Evolutionary conservation across 2,888 invertebrate genomes (phyloP).

Genomic region (Noctua comes): DNA sequence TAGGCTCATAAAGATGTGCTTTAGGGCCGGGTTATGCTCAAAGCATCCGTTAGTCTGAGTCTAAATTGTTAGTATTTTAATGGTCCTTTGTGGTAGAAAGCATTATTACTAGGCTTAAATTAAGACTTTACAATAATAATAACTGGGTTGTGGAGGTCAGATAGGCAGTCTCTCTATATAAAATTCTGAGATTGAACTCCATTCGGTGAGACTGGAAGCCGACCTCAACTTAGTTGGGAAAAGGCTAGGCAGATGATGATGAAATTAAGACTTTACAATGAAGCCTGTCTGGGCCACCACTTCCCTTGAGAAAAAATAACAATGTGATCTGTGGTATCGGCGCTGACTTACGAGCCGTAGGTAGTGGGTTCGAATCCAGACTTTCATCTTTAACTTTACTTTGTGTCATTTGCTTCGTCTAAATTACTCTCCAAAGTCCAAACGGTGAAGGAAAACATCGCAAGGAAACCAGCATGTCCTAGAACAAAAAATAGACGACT

Average conservation of each 20-base stretch:
- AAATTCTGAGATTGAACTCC: no score
- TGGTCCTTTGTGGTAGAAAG: not conserved
- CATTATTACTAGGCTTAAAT: not conserved
- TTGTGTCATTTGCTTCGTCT: not conserved
- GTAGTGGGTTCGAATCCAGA: no score
- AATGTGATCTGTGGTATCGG: no score
- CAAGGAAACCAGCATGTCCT: not conserved
- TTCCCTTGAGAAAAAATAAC: not conserved
- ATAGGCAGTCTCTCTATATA: no score
- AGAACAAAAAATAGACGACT: no score
- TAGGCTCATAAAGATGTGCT: conserved; percentile 40
- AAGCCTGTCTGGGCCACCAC: not conserved
- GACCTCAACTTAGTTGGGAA: no score
- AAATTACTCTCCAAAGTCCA: no score
- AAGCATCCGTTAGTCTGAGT: conserved; percentile 34
- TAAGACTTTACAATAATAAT: not conserved
- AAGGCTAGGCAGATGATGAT: no score
- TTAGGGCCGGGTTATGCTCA: conserved; percentile 25
- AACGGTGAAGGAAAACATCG: not conserved
- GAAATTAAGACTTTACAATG: not conserved
- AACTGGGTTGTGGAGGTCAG: no score
- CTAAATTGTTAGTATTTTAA: conserved; percentile 43
- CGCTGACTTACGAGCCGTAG: no score
- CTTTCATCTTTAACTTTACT: not conserved
- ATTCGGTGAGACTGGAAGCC: no score